Conservation (phyloP, 2,888 invertebrate species). For the Tiliacea citrago region DNA sequence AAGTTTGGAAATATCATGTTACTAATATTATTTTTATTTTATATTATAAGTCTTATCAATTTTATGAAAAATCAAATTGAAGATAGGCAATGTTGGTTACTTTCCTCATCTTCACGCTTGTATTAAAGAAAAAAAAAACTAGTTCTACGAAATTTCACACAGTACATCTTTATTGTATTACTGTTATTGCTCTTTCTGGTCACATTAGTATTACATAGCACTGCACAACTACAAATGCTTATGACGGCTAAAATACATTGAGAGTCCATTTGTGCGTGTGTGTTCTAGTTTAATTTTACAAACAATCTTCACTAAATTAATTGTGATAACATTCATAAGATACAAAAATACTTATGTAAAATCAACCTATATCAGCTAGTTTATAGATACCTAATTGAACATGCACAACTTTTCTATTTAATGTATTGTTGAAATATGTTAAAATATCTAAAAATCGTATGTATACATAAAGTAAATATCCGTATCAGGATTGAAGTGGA, state of each 20-base stretch:
- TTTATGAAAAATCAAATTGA: too few relatives aligned
- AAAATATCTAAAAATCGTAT: neutral
- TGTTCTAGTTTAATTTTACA: neutral
- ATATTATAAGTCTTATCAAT: too few relatives aligned
- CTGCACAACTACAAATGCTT: neutral
- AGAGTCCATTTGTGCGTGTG: neutral
- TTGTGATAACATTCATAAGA: neutral
- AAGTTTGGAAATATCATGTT: too few relatives aligned
- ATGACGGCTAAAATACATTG: neutral
- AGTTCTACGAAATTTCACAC: neutral
- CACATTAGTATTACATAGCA: neutral
- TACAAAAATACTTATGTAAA: slow-evolving; percentile 8
- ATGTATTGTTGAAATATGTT: neutral
- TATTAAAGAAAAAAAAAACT: neutral
- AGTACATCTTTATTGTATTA: too few relatives aligned
- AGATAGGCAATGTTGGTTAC: too few relatives aligned
- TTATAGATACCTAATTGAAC: neutral
- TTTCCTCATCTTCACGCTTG: neutral
- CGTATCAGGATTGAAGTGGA: neutral
- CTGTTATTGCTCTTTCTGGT: neutral
- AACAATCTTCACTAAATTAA: slow-evolving; percentile 2
- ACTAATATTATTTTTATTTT: too few relatives aligned
- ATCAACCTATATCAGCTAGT: neutral
- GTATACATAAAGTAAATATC: neutral
- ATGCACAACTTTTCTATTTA: neutral